Evolutionary conservation across 2,797 vertebrate species (phyloP), one percentile per base, ranked within the genome.

Genomic region (Miichthys miiuy): DNA sequence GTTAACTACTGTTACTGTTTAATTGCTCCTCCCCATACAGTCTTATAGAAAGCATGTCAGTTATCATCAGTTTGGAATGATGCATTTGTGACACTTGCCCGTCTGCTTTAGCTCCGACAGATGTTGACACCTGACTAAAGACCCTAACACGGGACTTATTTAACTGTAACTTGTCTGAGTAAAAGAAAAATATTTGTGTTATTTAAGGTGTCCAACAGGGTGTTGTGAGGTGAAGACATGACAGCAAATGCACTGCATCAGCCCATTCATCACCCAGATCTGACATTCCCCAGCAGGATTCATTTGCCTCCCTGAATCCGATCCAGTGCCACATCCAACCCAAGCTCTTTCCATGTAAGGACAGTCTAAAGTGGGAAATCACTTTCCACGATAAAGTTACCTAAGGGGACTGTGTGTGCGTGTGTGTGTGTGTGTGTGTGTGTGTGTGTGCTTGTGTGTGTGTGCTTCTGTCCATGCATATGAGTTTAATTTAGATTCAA

Each of bases 311-410:
- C 63, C 65, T 89, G 77, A 92, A 92, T 85, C 72, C 72, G 90
- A 94, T 93, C 91, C 88, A 77, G 71, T 81, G 64, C 82, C 71
- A 77, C 82, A 82, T 87, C 83, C 87, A 89, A 62, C 88, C 81
- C 61, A 7, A 82, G 81, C 88, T 90, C 84, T 91, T 86, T 88
- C 95, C 94, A 92, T 95, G 80, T 96, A 95, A 89, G 94, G 95
- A 73, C 89, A 11, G 84, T 84, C 92, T 91, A 91, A 94, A 93
- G 85, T 70, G 68, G 86, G 92, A 91, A 89, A 89, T 92, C 70
- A 62, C 82, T 89, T 85, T 90, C 83, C 85, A 77, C 20, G 88
- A 90, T 90, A 88, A 67, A 84, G 85, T 90, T 89, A 89, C 88
- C 77, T 21, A 68, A 76, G 68, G 68, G 78, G 69, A 85, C 58